Evolutionary conservation across 2,113 vertebrate genomes (phyloP).

Genomic region (Thamnaconus septentrionalis): DNA sequence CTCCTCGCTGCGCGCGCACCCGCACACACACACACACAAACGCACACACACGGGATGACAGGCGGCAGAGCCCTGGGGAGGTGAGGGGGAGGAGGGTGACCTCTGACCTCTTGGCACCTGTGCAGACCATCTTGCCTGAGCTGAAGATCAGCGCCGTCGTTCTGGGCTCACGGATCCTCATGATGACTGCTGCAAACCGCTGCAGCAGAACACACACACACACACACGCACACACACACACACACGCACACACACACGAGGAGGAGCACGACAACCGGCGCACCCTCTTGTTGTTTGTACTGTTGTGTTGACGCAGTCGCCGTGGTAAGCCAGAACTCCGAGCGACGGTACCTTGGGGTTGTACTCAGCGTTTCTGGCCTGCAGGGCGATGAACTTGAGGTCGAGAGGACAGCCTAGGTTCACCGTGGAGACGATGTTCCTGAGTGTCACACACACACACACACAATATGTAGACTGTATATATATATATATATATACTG

Average conservation of each 20-base stretch:
- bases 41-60: neutral
- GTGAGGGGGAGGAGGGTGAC: neutral
- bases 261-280: too few relatives aligned
- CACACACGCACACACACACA: too few relatives aligned
- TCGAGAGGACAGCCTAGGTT: constrained; percentile 93
- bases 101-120: constrained; percentile 91
- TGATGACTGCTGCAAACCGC: constrained; percentile 97
- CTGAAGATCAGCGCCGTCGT: constrained; percentile 97
- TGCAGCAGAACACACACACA: constrained; percentile 37
- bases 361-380: constrained; percentile 96
- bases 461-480: too few relatives aligned
- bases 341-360: constrained; percentile 86
- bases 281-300: too few relatives aligned
- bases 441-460: constrained; percentile 41
- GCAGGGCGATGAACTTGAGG: constrained; percentile 93
- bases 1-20: constrained; percentile 81
- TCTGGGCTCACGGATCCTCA: constrained; percentile 93
- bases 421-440: constrained; percentile 96
- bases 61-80: neutral
- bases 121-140: constrained; percentile 98
- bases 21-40: neutral
- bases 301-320: too few relatives aligned
- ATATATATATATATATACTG: too few relatives aligned
- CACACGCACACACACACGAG: too few relatives aligned
- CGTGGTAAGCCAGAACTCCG: too few relatives aligned